Percentiles rank a stretch among this genome's conserved stretches.
Evolutionary conservation across 1,140 invertebrate species (phyloP).

Genomic region (Vollenhovia emeryi): DNA sequence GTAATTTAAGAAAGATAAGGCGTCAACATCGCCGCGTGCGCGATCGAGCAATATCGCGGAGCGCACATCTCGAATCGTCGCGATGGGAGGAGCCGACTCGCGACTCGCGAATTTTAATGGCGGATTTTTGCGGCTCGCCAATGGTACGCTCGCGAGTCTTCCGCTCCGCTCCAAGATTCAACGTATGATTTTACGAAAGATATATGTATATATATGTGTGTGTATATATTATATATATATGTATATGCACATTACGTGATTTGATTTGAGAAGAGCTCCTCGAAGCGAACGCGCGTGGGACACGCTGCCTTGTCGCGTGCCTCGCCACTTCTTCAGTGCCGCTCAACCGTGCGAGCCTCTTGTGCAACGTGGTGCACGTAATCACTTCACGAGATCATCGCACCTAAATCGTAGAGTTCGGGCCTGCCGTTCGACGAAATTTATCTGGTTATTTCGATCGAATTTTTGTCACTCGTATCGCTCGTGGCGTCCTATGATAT

Average conservation of each 20-base stretch:
- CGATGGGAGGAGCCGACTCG: slow-evolving; percentile 81
- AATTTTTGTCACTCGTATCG: not conserved
- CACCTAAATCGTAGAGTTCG: not conserved
- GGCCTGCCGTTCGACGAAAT: not conserved
- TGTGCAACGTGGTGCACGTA: not conserved
- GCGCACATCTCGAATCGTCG: slow-evolving; percentile 56
- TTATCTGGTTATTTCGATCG: not conserved
- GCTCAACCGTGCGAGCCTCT: slow-evolving; percentile 53
- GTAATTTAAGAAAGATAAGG: slow-evolving; percentile 44
- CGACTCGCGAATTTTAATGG: slow-evolving; percentile 80
- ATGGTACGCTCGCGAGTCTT: slow-evolving; percentile 72
- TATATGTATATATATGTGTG: slow-evolving; percentile 49
- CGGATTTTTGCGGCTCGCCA: slow-evolving; percentile 83
- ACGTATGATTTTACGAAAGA: slow-evolving; percentile 61
- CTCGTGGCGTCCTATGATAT: not conserved
- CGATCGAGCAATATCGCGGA: slow-evolving; percentile 65
- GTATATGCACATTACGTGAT: slow-evolving; percentile 74
- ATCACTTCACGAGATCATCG: slow-evolving; percentile 13
- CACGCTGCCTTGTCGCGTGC: slow-evolving; percentile 76
- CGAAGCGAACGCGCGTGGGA: slow-evolving; percentile 74
- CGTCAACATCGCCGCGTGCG: slow-evolving; percentile 41
- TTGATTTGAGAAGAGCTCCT: slow-evolving; percentile 77
- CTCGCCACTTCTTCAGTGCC: slow-evolving; percentile 62
- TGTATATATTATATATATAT: slow-evolving; percentile 28
- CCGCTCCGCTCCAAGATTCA: slow-evolving; percentile 64